Conservation (phyloP, 2,888 invertebrate genomes). For the Bibio marci region DNA sequence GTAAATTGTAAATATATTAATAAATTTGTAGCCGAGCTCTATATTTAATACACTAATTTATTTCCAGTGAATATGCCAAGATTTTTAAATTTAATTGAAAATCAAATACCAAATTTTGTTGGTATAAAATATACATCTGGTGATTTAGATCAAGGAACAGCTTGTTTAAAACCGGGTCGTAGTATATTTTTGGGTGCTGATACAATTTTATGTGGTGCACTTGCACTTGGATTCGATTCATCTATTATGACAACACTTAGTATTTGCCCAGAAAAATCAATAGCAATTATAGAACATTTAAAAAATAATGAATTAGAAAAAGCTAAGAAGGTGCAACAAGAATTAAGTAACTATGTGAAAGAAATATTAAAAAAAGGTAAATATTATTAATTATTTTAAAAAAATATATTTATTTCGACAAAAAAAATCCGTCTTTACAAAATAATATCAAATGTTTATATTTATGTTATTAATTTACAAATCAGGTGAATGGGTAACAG, state of each 20-base stretch:
- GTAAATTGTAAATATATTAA: conserved; percentile 41
- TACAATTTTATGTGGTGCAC: conserved; percentile 42
- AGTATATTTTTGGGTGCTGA: conserved; percentile 51
- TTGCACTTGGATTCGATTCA: conserved; percentile 50
- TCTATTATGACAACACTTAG: conserved; percentile 54
- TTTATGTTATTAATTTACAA: not conserved
- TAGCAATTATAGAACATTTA: conserved; percentile 37
- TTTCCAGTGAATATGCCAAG: conserved; percentile 52
- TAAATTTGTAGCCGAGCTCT: too few relatives aligned
- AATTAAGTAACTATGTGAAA: not conserved
- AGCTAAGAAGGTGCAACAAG: not conserved
- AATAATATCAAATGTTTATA: too few relatives aligned
- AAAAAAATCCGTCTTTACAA: too few relatives aligned
- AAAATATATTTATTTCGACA: too few relatives aligned
- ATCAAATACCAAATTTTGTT: conserved; percentile 50
- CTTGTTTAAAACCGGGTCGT: conserved; percentile 35
- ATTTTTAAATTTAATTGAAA: conserved; percentile 43
- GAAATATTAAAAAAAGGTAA: not conserved
- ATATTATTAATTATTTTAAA: not conserved
- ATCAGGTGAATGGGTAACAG: conserved; percentile 5
- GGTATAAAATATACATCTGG: conserved; percentile 72
- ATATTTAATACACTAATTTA: not conserved
- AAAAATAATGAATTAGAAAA: conserved; percentile 14
- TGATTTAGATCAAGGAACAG: conserved; percentile 48
- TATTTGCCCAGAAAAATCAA: conserved; percentile 40